Conservation (phyloP, 2,888 invertebrate species). For the Diachrysia chrysitis region DNA sequence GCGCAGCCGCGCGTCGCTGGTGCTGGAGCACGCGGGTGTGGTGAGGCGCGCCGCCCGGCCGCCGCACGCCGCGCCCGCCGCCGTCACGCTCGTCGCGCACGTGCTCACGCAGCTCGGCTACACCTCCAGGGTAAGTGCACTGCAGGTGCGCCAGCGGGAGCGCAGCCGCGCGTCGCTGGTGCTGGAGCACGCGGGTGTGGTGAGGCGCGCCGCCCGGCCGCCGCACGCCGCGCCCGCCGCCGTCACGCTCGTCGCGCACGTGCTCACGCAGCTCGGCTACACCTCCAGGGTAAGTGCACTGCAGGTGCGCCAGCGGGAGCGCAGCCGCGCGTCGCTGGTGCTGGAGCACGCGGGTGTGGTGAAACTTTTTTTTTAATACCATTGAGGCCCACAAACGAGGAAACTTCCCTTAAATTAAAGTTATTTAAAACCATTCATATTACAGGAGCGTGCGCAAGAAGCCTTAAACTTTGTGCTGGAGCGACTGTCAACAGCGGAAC, state of each 20-base stretch:
- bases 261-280: conserved; percentile 92
- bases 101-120: conserved; percentile 92
- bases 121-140: conserved; percentile 89
- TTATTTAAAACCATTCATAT: neutral
- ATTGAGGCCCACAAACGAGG: neutral
- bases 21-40: conserved; percentile 86
- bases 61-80: conserved; percentile 90
- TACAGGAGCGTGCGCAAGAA: conserved; percentile 93
- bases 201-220: conserved; percentile 90
- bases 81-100: conserved; percentile 91
- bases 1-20: conserved; percentile 90
- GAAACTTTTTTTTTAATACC: no score
- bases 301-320: conserved; percentile 90
- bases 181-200: conserved; percentile 87
- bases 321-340: conserved; percentile 89
- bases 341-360: conserved; percentile 89
- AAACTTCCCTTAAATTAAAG: neutral
- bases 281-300: conserved; percentile 89
- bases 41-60: conserved; percentile 90
- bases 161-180: conserved; percentile 89
- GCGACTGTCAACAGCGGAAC: conserved; percentile 92
- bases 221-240: conserved; percentile 91
- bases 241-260: conserved; percentile 91
- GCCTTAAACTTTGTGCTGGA: conserved; percentile 95
- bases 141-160: conserved; percentile 90